Conservation (phyloP, 2,113 vertebrate genomes). For the Microcebus lehilahytsara region DNA sequence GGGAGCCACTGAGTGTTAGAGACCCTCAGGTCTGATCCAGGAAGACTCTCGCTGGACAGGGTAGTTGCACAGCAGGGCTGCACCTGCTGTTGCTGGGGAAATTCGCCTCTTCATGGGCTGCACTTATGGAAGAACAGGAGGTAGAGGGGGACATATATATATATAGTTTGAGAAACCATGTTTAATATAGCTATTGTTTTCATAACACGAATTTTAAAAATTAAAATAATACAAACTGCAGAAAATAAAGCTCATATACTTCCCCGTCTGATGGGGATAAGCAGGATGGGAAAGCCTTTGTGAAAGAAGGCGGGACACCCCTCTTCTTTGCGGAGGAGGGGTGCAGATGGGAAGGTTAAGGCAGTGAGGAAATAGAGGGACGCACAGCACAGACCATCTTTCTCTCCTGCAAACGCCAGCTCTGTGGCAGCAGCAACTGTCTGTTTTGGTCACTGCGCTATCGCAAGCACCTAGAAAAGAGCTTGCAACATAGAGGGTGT, state of each 20-base stretch:
- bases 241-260: background rate
- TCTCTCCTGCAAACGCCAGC: background rate
- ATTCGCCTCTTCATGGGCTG: background rate
- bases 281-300: background rate
- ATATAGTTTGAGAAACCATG: background rate
- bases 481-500: too few species aligned
- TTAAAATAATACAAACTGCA: background rate
- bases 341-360: background rate
- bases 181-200: background rate
- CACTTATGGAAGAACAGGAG: background rate
- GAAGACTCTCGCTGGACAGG: background rate
- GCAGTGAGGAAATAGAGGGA: background rate
- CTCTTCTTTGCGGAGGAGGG: background rate
- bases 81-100: background rate
- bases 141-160: background rate
- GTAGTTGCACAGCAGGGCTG: rapidly evolving
- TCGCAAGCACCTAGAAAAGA: background rate
- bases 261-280: background rate
- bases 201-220: background rate
- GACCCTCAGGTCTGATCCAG: background rate
- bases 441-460: background rate
- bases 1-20: background rate
- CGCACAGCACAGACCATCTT: rapidly evolving
- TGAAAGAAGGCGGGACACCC: background rate
- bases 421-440: background rate